Percentiles rank a stretch among this genome's conserved stretches.
Evolutionary conservation across 2,797 vertebrate species (phyloP).

Genomic region (Poeciliopsis paucimaculata): DNA sequence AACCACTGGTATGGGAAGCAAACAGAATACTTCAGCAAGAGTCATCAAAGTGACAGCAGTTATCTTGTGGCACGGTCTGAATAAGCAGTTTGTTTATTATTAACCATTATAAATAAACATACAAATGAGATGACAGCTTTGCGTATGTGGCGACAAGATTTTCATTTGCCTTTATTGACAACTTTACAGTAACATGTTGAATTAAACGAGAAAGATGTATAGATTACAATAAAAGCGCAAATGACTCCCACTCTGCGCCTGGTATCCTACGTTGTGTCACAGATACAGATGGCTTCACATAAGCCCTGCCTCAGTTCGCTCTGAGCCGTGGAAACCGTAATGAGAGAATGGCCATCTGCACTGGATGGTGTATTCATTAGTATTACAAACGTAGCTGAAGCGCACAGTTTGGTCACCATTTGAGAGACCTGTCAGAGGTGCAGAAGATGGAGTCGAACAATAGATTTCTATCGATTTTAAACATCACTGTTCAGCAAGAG

Average conservation of each 20-base stretch:
- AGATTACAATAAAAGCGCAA: constrained; percentile 34
- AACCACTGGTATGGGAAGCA: constrained; percentile 27
- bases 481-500: constrained; percentile 52
- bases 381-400: constrained; percentile 42
- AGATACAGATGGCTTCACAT: constrained; percentile 61
- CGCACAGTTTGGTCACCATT: constrained; percentile 22
- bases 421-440: constrained; percentile 9
- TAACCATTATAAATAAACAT: constrained; percentile 20
- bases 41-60: constrained; percentile 35
- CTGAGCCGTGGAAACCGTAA: constrained; percentile 53
- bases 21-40: constrained; percentile 44
- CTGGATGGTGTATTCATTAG: constrained; percentile 56
- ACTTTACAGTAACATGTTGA: constrained; percentile 10
- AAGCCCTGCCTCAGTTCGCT: constrained; percentile 47
- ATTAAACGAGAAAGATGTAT: constrained; percentile 30
- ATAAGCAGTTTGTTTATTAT: constrained; percentile 48
- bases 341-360: constrained; percentile 63
- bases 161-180: constrained; percentile 3
- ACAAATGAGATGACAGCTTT: constrained; percentile 23
- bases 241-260: constrained; percentile 41
- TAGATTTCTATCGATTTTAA: constrained; percentile 35
- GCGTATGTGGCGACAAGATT: constrained; percentile 1
- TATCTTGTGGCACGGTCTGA: constrained; percentile 34
- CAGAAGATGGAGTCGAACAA: constrained; percentile 34
- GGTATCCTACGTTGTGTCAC: constrained; percentile 53